phyloP scores from a whole-genome alignment of 2,888 invertebrate genomes.

The Dasypolia templi region DNA sequence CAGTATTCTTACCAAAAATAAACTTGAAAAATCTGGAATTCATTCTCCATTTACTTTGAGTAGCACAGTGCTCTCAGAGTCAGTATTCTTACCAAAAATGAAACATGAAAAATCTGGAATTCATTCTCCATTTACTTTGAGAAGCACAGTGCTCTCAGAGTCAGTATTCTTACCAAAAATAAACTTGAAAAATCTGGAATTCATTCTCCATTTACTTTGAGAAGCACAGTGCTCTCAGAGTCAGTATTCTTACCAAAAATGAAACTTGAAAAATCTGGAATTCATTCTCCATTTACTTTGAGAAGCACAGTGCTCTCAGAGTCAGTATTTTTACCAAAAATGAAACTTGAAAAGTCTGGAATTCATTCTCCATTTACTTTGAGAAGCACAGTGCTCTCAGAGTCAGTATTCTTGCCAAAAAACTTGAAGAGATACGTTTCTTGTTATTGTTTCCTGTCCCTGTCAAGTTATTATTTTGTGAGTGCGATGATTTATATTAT shows the following conservation, averaged over 20 bases:
- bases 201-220: constrained; percentile 28
- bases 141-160: constrained; percentile 20
- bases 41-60: constrained; percentile 27
- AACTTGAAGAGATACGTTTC: constrained; percentile 55
- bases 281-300: constrained; percentile 24
- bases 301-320: constrained; percentile 22
- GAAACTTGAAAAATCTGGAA: constrained; percentile 30
- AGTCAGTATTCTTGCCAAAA: constrained; percentile 59
- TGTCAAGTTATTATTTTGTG: constrained; percentile 54
- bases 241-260: too few species aligned
- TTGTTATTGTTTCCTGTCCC: constrained; percentile 58
- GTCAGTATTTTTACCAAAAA: too few species aligned
- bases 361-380: constrained; percentile 28
- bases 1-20: too few species aligned
- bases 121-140: constrained; percentile 28
- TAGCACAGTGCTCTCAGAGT: constrained; percentile 25
- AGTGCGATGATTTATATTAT: constrained; percentile 62
- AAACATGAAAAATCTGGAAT: constrained; percentile 31
- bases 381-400: constrained; percentile 21
- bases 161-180: too few species aligned
- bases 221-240: constrained; percentile 20
- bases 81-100: too few species aligned
- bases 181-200: constrained; percentile 32
- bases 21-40: constrained; percentile 31
- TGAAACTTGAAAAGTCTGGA: constrained; percentile 26